Evolutionary conservation across 2,113 vertebrate species (phyloP).

Genomic region (Dromaius novaehollandiae): DNA sequence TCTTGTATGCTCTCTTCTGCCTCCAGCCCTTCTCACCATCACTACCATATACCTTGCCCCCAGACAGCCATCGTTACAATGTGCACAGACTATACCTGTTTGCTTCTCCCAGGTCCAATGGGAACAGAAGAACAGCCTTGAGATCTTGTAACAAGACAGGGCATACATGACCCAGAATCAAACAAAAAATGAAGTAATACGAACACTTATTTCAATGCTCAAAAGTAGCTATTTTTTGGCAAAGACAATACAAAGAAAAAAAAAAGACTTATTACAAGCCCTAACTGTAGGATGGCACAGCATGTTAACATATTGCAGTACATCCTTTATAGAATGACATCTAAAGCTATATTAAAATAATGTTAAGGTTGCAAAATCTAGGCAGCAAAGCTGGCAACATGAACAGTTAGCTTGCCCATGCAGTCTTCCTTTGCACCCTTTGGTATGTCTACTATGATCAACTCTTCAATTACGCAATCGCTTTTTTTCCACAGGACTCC

Average conservation of each 20-base stretch:
- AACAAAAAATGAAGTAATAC: neutral
- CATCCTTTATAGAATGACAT: constrained; percentile 59
- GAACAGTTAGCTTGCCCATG: neutral
- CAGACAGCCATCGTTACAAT: neutral
- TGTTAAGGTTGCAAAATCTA: constrained; percentile 58
- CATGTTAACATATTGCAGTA: constrained; percentile 66
- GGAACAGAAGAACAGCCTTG: neutral
- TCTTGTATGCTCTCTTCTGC: neutral
- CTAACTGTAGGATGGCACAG: constrained; percentile 66
- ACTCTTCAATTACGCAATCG: constrained; percentile 7
- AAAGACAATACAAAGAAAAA: constrained; percentile 18
- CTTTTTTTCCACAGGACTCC: neutral
- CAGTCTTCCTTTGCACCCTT: constrained; percentile 53
- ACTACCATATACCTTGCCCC: neutral
- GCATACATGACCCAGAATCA: neutral
- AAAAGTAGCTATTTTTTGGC: constrained; percentile 50
- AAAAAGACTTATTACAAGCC: constrained; percentile 50
- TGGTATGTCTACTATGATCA: neutral
- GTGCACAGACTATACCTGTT: accelerated
- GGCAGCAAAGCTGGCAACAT: constrained; percentile 61
- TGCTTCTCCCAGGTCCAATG: neutral
- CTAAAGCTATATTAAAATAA: constrained; percentile 68
- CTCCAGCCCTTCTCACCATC: neutral
- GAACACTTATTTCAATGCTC: constrained; percentile 7
- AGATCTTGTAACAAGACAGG: neutral